Evolutionary conservation across 2,797 vertebrate genomes (phyloP).

Genomic region (Muraenolepis orangiensis): DNA sequence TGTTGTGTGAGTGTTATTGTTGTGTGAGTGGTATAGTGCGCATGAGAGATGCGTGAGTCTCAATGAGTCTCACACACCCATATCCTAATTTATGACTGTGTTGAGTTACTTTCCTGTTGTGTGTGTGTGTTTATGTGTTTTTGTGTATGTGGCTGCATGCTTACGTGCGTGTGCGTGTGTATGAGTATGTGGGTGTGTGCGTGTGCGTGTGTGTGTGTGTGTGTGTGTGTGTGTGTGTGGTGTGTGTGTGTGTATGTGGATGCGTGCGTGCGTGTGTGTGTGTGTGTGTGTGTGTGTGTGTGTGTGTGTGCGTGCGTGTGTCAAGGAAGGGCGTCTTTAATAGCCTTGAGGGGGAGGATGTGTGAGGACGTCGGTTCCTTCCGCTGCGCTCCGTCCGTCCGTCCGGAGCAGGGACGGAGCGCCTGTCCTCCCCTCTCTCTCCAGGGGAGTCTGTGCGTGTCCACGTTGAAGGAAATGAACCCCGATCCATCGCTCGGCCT

Average conservation of each 20-base stretch:
- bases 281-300: neutral
- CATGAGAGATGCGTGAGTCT: neutral
- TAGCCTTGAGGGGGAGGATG: conserved; percentile 19
- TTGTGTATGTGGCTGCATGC: too few relatives aligned
- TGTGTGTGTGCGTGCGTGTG: neutral
- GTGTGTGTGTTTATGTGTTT: too few relatives aligned
- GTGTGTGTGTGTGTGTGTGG: too few relatives aligned
- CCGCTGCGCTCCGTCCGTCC: conserved; percentile 10
- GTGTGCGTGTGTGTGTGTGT: too few relatives aligned
- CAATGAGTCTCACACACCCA: too few relatives aligned
- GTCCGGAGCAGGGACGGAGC: too few relatives aligned
- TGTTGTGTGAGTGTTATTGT: too few relatives aligned
- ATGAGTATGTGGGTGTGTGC: too few relatives aligned
- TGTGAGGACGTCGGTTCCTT: conserved; percentile 14
- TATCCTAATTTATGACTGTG: too few relatives aligned
- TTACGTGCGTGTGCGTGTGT: too few relatives aligned
- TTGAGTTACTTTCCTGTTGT: too few relatives aligned
- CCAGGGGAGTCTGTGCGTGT: conserved; percentile 30
- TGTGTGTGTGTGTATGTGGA: conserved; percentile 8
- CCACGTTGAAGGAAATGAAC: conserved; percentile 24
- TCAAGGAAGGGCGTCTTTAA: conserved; percentile 6
- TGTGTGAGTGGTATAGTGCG: neutral
- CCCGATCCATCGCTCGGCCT: neutral
- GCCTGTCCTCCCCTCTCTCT: conserved; percentile 26
- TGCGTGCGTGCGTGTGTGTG: neutral